These are phyloP conservation scores for Columba guinea DNA, from an alignment of 2,797 vertebrate genomes.

Conservation along the genomic window DNA sequence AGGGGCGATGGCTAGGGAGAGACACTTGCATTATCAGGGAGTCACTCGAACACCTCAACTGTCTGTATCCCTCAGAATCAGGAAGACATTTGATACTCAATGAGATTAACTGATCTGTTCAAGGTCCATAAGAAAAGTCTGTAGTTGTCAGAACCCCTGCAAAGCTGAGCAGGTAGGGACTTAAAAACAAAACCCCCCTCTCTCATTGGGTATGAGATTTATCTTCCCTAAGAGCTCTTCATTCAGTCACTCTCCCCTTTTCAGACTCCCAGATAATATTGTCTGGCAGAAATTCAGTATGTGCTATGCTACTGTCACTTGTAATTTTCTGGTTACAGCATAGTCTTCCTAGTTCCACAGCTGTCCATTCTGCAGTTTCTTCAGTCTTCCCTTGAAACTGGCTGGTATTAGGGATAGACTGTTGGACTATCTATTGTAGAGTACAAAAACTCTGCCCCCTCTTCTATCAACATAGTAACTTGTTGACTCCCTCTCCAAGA, in stretches of 20 bases:
- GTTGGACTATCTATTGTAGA: not conserved
- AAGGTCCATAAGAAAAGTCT: not conserved
- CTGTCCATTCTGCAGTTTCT: constrained; percentile 11
- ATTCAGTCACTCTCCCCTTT: constrained; percentile 17
- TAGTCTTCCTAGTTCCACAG: constrained; percentile 32
- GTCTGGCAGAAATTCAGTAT: constrained; percentile 48
- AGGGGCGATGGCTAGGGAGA: too few species aligned
- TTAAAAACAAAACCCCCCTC: constrained; percentile 21
- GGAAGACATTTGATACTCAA: not conserved
- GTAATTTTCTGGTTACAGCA: constrained; percentile 45
- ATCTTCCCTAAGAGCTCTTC: constrained; percentile 36
- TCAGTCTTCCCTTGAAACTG: constrained; percentile 2
- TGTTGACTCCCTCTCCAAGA: not conserved
- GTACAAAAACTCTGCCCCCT: not conserved
- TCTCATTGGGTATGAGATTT: constrained; percentile 3
- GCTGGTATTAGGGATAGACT: not conserved
- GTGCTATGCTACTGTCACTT: constrained; percentile 41
- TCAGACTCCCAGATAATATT: constrained; percentile 42
- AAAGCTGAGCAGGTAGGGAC: not conserved
- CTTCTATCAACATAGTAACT: not conserved
- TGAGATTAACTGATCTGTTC: not conserved
- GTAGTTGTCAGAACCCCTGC: not conserved
- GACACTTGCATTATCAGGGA: not conserved
- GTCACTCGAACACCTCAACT: not conserved
- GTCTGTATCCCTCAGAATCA: not conserved